phyloP scores from a whole-genome alignment of 2,113 vertebrate species.

The Aspidoscelis tigris region DNA sequence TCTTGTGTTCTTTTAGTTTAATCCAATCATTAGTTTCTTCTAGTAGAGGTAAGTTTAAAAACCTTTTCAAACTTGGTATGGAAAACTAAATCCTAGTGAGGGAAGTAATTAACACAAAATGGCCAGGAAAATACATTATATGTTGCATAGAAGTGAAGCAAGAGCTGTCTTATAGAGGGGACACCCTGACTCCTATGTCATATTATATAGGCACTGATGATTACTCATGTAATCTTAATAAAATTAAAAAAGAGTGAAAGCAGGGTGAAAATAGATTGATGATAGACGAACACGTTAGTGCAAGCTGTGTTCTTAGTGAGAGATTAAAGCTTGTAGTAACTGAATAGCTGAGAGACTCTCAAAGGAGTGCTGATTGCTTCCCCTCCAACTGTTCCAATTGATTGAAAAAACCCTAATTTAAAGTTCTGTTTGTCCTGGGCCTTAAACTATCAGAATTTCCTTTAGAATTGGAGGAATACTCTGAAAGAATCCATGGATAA shows the following conservation, averaged over 20 bases:
- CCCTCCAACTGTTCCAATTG: conserved; percentile 84
- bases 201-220: conserved; percentile 49
- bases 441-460: conserved; percentile 87
- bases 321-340: conserved; percentile 79
- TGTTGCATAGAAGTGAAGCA: conserved; percentile 28
- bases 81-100: conserved; percentile 57
- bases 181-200: conserved; percentile 58
- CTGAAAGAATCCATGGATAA: conserved; percentile 80
- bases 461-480: conserved; percentile 77
- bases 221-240: conserved; percentile 56
- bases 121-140: conserved; percentile 35
- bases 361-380: conserved; percentile 83
- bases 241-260: conserved; percentile 47
- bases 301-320: conserved; percentile 61
- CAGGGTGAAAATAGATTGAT: conserved; percentile 67
- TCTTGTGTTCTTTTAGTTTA: no score
- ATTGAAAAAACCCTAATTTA: conserved; percentile 87
- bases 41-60: conserved; percentile 39
- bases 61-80: conserved; percentile 47
- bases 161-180: conserved; percentile 57
- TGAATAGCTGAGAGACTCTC: conserved; percentile 79
- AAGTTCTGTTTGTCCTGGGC: conserved; percentile 89
- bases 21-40: background rate
- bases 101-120: conserved; percentile 62
- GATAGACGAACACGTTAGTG: conserved; percentile 66